Base-by-base conservation (phyloP, 2,113 vertebrate species). In the Stegastes partitus region DNA sequence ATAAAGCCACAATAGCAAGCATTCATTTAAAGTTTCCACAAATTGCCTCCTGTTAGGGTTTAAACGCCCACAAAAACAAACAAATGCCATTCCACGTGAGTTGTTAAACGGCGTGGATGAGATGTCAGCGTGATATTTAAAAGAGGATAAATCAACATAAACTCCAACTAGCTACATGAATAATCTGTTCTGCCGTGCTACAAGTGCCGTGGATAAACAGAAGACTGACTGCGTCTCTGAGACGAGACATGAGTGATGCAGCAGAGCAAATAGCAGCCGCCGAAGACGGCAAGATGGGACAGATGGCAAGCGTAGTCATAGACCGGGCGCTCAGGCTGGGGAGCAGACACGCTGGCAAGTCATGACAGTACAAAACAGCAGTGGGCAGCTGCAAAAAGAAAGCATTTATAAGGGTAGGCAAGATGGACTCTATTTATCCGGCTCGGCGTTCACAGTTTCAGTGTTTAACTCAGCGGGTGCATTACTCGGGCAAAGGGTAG, bases 301-400 rank as follows among this genome's bases (percentile, higher is more conserved):
- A 87, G 87, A 89, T 85, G 89, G 87, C 78, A 49, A n/a, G 45
- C 34, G 8, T 51, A 67, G 77, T 81, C 69, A 75, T 77, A 51
- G 9, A 34, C 61, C 26, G 64, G 58, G 49, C 67, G 68, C 68
- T 78, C 62, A 28, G 55, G 72, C 61, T 68, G 76, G 51, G 71
- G 79, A 73, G 25, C 34, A 69, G 65, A 70, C 63, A 72, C 45
- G 2, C 21, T 26, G 28, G 31, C 44, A 57, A 74, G 49, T 66
- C 51, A 26, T 2, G 0, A 31, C 51, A 25, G 68, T 1, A 71
- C 14, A 57, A 57, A 76, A 76, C 66, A 76, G 75, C 72, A 73
- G 77, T 22, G 54, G 68, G 58, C 74, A 63, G 59, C 75, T 73
- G 77, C 71, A 81, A 57, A 84, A 74, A 8, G 2, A n/a, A 50